Base-by-base conservation (phyloP, 2,888 invertebrate species). In the Dasypogon diadema region DNA sequence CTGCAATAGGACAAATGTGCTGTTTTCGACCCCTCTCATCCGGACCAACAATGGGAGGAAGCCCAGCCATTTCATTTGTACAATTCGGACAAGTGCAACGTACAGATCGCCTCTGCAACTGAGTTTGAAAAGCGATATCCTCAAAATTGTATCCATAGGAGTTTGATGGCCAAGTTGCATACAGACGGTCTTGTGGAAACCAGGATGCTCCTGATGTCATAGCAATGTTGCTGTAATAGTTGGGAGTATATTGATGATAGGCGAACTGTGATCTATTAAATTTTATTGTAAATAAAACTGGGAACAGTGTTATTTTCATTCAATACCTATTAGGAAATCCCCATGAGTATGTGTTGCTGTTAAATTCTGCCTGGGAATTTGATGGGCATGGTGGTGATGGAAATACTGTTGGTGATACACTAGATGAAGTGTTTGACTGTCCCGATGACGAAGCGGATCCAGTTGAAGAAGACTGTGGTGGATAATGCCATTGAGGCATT, bases 1-100 rank as follows among this genome's bases (percentile, higher is more conserved):
- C 95, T 1, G 93, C 92, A 46, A 95, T 91, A 85, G 96, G 95
- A 82, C 96, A 96, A 55, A 93, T 90, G 84, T 96, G 96, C 85
- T 89, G 93, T 84, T 91, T 93, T 87, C 92, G 95, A 80, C 91
- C 94, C 2, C 89, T 89, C 77, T 90, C 90, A 88, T 91, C 95
- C 84, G 88, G 92, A 82, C 87, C 92, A 85, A 89, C 92, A 80
- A 90, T 89, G 81, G 91, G 94, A 83, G 89, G 93, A 85, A 90
- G 90, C 77, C 89, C 95, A 80, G 89, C 93, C 83, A 92, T 94
- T 88, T 91, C 96, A 80, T 90, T 92, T 80, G 91, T 90, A 84
- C 91, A 95, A 87, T 92, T 95, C n/a, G 91, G 95, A 84, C 91
- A 95, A 72, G 91, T 91, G 84, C 93, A 94, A 82, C 93, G 92